Base-by-base conservation (phyloP, 92 coral and sea anemone genomes). In the Umimayanthus chanpuru region DNA sequence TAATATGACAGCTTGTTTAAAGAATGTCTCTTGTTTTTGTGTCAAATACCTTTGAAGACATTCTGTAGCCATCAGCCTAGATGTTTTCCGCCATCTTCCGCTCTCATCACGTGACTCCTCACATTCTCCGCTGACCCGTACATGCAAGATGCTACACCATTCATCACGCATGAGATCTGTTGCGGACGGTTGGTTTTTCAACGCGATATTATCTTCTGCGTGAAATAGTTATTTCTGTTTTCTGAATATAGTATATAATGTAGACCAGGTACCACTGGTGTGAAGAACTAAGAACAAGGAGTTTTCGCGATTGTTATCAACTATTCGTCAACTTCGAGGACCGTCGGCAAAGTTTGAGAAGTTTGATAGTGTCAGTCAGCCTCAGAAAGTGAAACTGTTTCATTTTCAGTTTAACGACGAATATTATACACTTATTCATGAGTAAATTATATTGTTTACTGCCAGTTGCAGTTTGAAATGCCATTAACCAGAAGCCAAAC, bases 401-500 rank as follows among this genome's bases (percentile, higher is more conserved):
- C 36, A 32, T 32, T 32, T 32, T 32, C 36, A 32, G 18, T 9
- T 50, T 50, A 14, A 11, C 58, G 18, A 53, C 58, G 58, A 53
- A 53, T 53, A 12, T 53, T 53, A 3, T 53, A 53, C 12, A 32
- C 20, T 7, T 47, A 41, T 47, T 47, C 9, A 47, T 47, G 53
- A 9, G 14, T 47, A 47, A 47, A 18, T 76, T 61, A 21, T 11
- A 15, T 18, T 38, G 15, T 56, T 11, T 40, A 38, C 9, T 18
- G 40, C 7, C n/a, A 11, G 10, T 2, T 36, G 28, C 71, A 81
- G 2, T 86, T 76, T 32, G 18, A 44, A 73, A 86, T 86, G 89
- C 82, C 64, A 18, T 36, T 28, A 38, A 86, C 83, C 40, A 77
- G 89, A 40, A 86, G 89, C 16, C 83, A 86, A 58, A 39, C 84